These are phyloP conservation scores for Frankliniella fusca DNA, from an alignment of 2,888 invertebrate genomes.

Conservation along the genomic window DNA sequence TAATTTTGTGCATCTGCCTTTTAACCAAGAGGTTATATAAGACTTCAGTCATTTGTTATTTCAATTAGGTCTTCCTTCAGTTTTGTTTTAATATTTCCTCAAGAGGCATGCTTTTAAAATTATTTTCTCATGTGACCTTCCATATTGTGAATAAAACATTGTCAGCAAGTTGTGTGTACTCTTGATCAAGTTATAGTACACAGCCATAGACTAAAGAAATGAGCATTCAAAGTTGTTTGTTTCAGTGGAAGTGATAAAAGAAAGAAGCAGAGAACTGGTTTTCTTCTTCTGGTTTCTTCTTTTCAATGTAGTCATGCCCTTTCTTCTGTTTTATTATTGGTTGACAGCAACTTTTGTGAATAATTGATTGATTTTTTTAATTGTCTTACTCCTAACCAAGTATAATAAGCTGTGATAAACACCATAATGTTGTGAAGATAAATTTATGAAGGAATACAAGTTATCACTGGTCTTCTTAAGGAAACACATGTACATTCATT, in stretches of 20 bases:
- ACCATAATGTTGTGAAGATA: neutral
- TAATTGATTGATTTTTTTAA: neutral
- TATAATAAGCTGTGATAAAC: slow-evolving; percentile 20
- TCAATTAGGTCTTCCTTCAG: no score
- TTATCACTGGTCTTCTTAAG: neutral
- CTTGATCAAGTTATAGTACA: no score
- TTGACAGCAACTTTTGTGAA: neutral
- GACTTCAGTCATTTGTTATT: no score
- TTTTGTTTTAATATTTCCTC: no score
- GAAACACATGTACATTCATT: neutral
- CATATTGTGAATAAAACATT: no score
- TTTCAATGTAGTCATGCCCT: neutral
- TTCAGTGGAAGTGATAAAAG: neutral
- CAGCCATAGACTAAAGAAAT: neutral
- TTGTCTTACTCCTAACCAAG: neutral
- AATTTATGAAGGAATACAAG: neutral
- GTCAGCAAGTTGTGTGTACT: no score
- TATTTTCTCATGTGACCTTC: no score
- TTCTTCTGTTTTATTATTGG: neutral
- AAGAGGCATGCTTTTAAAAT: no score
- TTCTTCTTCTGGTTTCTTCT: neutral
- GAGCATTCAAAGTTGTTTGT: neutral
- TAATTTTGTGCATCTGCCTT: no score
- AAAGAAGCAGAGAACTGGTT: neutral
- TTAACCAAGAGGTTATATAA: no score